Base-by-base conservation (phyloP, 2,888 invertebrate genomes). In the Dryobota labecula region DNA sequence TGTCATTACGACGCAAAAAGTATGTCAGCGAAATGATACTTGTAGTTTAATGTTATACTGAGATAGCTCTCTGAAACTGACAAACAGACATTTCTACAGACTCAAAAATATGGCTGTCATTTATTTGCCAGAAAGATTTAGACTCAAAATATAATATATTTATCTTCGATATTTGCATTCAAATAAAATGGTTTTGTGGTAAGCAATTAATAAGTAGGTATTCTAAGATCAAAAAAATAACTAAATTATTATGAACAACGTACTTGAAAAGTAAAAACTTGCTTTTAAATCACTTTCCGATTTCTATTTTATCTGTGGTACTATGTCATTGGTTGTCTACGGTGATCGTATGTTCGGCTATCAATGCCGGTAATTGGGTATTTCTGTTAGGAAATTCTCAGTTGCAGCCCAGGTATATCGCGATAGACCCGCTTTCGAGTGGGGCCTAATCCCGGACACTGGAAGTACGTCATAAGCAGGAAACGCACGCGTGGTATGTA, bases 341-440 rank as follows among this genome's bases (percentile, higher is more conserved):
- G n/a, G 49, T 49, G 61, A 20, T 62, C 51, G 51, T 24, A 60
- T 57, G 20, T 58, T 73, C 74, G 76, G 74, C 79, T 47, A 18
- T 13, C 1, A 36, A 56, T 24, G 77, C 80, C 81, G 76, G 72
- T 78, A 80, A 80, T 78, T 67, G 66, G 43, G 78, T 79, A 56
- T 79, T 76, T 80, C 71, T 76, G 76, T 69, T 67, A 81, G 73
- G 70, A 60, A 70, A 71, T 70, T 84, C 62, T 71, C 63, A 82
- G 82, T 82, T 78, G 62, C 74, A 68, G 69, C 70, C 70, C 73
- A 63, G 64, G 74, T 76, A 41, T 57, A 4, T 24, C 73, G 64
- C 43, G 74, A 51, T 45, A 72, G 54, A 56, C 79, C 79, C 78
- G 71, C 71, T 77, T 38, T n/a, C 56, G 77, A 62, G 71, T 61